Evolutionary conservation across 2,797 vertebrate species (phyloP).

Genomic region (Anguilla megastoma): DNA sequence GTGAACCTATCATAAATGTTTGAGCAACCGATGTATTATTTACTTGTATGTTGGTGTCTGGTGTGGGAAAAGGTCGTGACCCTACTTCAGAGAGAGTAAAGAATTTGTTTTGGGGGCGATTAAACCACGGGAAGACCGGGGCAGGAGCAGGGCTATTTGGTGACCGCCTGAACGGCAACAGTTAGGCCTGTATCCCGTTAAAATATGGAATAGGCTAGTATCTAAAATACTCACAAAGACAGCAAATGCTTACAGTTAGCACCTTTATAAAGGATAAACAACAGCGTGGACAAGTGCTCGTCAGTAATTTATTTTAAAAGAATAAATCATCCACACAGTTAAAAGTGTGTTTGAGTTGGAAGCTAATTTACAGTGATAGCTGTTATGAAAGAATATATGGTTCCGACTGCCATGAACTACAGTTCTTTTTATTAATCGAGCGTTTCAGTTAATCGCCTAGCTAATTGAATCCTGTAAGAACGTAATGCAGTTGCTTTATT

Average conservation of each 20-base stretch:
- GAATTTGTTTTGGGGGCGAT: conserved; percentile 9
- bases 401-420: not conserved
- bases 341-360: not conserved
- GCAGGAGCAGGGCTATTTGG: not conserved
- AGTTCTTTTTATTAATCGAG: not conserved
- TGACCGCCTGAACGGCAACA: not conserved
- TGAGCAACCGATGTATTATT: conserved; percentile 38
- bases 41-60: conserved; percentile 36
- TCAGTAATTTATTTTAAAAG: not conserved
- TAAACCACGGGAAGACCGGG: not conserved
- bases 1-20: conserved; percentile 40
- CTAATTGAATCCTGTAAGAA: no score
- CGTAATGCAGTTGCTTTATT: not conserved
- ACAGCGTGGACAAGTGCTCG: not conserved
- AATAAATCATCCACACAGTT: not conserved
- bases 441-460: no score
- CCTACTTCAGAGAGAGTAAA: conserved; percentile 34
- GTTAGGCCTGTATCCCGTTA: not conserved
- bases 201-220: not conserved
- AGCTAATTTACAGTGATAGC: not conserved
- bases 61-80: conserved; percentile 35
- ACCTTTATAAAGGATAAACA: not conserved
- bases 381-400: not conserved
- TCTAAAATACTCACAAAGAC: not conserved
- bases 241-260: not conserved